These are phyloP conservation scores for Zosterops hypoxanthus DNA, from an alignment of 2,113 vertebrate species.

Conservation along the genomic window DNA sequence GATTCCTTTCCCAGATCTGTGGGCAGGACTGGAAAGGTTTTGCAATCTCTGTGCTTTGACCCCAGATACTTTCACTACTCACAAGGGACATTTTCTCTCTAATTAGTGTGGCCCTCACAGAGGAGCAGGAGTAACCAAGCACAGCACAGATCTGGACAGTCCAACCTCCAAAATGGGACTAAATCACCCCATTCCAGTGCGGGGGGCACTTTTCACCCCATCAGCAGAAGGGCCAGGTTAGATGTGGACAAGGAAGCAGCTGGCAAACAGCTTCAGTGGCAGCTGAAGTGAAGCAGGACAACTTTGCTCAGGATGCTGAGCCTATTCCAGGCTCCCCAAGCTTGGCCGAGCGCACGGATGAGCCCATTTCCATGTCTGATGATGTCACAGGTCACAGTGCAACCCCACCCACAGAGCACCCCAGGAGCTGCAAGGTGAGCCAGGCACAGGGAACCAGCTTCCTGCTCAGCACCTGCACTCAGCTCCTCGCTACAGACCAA, in stretches of 20 bases:
- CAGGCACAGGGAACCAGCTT: background rate
- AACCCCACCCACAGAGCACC: background rate
- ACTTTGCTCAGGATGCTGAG: background rate
- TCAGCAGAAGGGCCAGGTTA: rapidly evolving
- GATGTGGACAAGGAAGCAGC: background rate
- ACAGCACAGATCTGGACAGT: background rate
- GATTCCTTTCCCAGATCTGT: background rate
- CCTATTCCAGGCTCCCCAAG: rapidly evolving
- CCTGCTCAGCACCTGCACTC: background rate
- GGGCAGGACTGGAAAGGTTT: background rate
- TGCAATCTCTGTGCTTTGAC: background rate
- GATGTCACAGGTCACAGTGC: rapidly evolving
- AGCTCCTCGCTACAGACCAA: rapidly evolving
- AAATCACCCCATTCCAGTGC: rapidly evolving
- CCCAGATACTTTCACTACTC: background rate
- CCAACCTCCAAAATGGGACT: background rate
- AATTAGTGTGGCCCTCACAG: background rate
- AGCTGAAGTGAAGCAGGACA: background rate
- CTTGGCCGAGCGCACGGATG: background rate
- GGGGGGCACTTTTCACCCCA: background rate
- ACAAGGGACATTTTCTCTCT: background rate
- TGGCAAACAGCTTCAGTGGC: background rate
- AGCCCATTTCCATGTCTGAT: rapidly evolving
- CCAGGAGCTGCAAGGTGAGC: background rate
- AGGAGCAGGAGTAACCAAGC: background rate